Conservation (phyloP, 2,888 invertebrate genomes). For the Dryomyza anilis region DNA sequence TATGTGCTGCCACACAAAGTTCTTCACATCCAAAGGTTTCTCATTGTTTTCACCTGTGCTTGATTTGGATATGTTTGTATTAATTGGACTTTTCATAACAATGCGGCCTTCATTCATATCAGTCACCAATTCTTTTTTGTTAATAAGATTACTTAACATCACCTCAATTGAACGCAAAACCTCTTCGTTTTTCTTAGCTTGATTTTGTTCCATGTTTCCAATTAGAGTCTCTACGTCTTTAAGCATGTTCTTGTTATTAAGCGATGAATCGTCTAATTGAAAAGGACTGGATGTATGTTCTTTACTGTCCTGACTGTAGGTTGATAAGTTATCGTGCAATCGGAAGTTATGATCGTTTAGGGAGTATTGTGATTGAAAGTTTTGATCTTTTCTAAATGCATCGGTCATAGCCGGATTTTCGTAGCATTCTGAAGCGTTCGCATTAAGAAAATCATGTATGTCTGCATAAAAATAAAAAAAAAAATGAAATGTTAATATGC, state of each 20-base stretch:
- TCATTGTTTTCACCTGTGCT: constrained; percentile 29
- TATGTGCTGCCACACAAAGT: constrained; percentile 60
- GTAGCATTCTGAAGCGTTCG: constrained; percentile 54
- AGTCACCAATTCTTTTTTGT: constrained; percentile 43
- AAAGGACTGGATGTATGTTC: constrained; percentile 43
- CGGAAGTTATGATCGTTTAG: constrained; percentile 27
- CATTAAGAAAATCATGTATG: constrained; percentile 59
- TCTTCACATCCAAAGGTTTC: constrained; percentile 49
- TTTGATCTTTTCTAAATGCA: constrained; percentile 33
- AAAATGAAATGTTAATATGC: constrained; percentile 1
- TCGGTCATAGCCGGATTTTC: constrained; percentile 42
- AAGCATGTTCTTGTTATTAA: constrained; percentile 50
- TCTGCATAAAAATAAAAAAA: constrained; percentile 46
- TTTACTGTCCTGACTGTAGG: constrained; percentile 39
- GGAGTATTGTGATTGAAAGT: too few species aligned
- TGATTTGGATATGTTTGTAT: constrained; percentile 22
- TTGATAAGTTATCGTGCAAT: constrained; percentile 35
- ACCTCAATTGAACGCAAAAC: constrained; percentile 54
- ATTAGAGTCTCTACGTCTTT: constrained; percentile 61
- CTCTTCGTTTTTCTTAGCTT: constrained; percentile 56
- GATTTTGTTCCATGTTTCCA: constrained; percentile 60
- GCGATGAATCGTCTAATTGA: constrained; percentile 42
- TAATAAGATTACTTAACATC: constrained; percentile 52
- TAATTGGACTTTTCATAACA: constrained; percentile 59
- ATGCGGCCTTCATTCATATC: constrained; percentile 54